Percentiles rank a stretch among this genome's conserved stretches.
Evolutionary conservation across 2,888 invertebrate genomes (phyloP).

Genomic region (Pilophorus perplexus): DNA sequence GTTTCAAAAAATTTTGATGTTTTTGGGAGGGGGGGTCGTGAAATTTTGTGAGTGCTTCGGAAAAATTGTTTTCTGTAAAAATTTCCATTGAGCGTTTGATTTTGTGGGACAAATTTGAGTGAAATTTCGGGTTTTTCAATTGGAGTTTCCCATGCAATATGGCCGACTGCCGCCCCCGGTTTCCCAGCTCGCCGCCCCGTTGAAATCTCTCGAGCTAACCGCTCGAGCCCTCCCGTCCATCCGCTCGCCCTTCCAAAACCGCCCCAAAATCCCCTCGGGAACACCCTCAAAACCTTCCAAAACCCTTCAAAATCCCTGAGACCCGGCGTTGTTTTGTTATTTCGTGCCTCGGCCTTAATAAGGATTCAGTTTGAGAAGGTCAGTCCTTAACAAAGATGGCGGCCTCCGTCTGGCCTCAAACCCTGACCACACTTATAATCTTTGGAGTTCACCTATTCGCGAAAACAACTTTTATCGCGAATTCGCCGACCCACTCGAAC

Average conservation of each 20-base stretch:
- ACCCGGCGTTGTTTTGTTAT: not conserved
- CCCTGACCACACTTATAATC: constrained; percentile 45
- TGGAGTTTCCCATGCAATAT: constrained; percentile 27
- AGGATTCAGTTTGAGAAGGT: constrained; percentile 41
- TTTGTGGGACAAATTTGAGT: no score
- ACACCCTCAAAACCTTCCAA: not conserved
- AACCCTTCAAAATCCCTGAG: not conserved
- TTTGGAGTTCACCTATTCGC: constrained; percentile 42
- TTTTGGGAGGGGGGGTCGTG: no score
- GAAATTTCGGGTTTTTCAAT: no score
- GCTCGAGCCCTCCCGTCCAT: constrained; percentile 3
- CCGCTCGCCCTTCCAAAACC: no score
- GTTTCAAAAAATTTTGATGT: no score
- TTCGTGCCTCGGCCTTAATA: constrained; percentile 22
- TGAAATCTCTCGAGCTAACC: constrained; percentile 35
- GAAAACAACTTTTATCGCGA: constrained; percentile 33
- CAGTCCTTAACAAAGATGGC: constrained; percentile 39
- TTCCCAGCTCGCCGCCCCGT: constrained; percentile 27
- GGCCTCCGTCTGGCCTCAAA: constrained; percentile 39
- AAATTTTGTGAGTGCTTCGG: no score
- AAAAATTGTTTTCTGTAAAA: no score
- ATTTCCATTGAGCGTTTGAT: no score
- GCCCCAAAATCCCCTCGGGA: no score
- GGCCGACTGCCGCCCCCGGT: constrained; percentile 35
- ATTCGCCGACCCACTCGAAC: constrained; percentile 1